Evolutionary conservation across 2,888 invertebrate genomes (phyloP).

Genomic region (Aplocera efformata): DNA sequence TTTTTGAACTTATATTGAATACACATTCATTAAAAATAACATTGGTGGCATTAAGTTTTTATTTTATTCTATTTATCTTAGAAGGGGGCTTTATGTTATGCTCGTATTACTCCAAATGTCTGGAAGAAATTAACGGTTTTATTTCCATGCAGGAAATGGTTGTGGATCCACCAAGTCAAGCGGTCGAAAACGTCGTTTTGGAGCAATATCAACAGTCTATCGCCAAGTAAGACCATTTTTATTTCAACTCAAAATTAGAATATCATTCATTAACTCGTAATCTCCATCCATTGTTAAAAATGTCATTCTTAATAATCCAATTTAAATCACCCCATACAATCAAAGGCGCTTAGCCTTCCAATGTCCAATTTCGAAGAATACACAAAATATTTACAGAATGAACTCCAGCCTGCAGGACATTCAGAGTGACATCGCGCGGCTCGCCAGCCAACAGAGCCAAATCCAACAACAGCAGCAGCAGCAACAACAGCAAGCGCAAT

Average conservation of each 20-base stretch:
- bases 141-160: constrained; percentile 52
- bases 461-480: constrained; percentile 74
- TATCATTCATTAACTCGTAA: too few species aligned
- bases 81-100: too few species aligned
- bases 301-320: not conserved
- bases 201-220: constrained; percentile 91
- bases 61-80: too few species aligned
- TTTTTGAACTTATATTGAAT: too few species aligned
- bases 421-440: constrained; percentile 94
- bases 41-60: too few species aligned
- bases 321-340: not conserved
- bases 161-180: constrained; percentile 52
- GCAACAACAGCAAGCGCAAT: constrained; percentile 72
- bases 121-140: too few species aligned
- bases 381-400: constrained; percentile 82
- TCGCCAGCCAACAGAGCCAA: constrained; percentile 85
- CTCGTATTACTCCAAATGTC: too few species aligned
- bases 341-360: constrained; percentile 6
- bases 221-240: constrained; percentile 83
- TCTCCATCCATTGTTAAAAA: too few species aligned
- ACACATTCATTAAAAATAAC: too few species aligned
- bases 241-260: too few species aligned
- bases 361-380: constrained; percentile 13
- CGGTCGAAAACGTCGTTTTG: constrained; percentile 89
- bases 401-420: constrained; percentile 96